Percentiles rank a stretch among this genome's conserved stretches.
phyloP scores from a whole-genome alignment of 2,888 invertebrate genomes.

The Chrysodeixis includens region DNA sequence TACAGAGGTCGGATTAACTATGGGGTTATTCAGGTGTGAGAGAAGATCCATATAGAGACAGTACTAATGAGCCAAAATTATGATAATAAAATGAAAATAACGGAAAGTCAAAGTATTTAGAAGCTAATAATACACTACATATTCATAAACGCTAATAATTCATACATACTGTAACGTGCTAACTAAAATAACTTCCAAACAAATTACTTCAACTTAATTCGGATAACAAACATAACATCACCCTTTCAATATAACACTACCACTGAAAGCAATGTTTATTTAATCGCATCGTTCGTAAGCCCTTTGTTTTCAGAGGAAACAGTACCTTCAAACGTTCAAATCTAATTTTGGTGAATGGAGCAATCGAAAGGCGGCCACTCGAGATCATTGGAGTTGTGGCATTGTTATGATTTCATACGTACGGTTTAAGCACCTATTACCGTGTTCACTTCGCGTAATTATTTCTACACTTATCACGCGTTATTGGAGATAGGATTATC shows the following conservation, averaged over 20 bases:
- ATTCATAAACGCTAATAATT: no score
- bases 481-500: conserved; percentile 11
- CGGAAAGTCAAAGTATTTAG: no score
- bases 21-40: no score
- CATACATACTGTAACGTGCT: no score
- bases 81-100: no score
- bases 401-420: conserved; percentile 57
- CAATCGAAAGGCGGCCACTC: conserved; percentile 55
- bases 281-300: conserved; percentile 59
- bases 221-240: conserved; percentile 23
- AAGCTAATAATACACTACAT: no score
- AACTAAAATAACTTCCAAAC: not conserved
- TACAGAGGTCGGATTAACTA: no score
- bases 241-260: conserved; percentile 40
- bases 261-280: conserved; percentile 59
- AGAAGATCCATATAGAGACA: no score
- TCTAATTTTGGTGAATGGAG: conserved; percentile 62
- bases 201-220: conserved; percentile 11
- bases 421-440: conserved; percentile 30
- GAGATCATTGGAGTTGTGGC: conserved; percentile 38
- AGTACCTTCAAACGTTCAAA: conserved; percentile 62
- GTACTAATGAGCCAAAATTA: no score
- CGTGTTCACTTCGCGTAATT: conserved; percentile 23
- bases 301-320: conserved; percentile 65
- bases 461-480: conserved; percentile 24